phyloP scores from a whole-genome alignment of 2,888 invertebrate genomes.

The Mechanitis mazaeus region DNA sequence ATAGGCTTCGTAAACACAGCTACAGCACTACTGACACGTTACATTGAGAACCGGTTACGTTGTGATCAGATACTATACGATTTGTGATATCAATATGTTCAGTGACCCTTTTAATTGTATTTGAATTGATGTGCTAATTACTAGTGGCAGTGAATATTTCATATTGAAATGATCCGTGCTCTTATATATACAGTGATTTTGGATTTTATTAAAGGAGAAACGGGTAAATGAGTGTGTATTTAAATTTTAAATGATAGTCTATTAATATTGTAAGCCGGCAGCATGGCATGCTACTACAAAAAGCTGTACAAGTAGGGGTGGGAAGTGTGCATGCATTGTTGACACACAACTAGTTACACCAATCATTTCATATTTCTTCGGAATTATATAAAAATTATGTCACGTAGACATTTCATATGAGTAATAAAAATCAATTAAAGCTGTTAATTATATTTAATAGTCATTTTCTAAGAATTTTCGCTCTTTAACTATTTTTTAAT shows the following conservation, averaged over 20 bases:
- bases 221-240: conserved; percentile 52
- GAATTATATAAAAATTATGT: conserved; percentile 9
- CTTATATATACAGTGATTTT: conserved; percentile 41
- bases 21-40: conserved; percentile 51
- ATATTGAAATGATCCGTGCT: conserved; percentile 47
- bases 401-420: neutral
- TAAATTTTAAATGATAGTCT: conserved; percentile 26
- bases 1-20: conserved; percentile 42
- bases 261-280: conserved; percentile 39
- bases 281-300: conserved; percentile 45
- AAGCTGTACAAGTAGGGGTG: conserved; percentile 56
- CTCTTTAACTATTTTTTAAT: neutral
- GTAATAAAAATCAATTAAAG: neutral
- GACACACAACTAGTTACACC: conserved; percentile 52
- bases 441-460: neutral
- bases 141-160: conserved; percentile 39
- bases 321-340: conserved; percentile 64
- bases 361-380: conserved; percentile 25
- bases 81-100: conserved; percentile 55
- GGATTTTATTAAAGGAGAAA: conserved; percentile 54
- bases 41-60: conserved; percentile 63
- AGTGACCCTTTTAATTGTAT: conserved; percentile 45
- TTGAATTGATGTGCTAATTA: conserved; percentile 39
- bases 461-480: neutral
- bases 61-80: conserved; percentile 47